phyloP scores from a whole-genome alignment of 2,113 vertebrate genomes.

The Pagrus major region DNA sequence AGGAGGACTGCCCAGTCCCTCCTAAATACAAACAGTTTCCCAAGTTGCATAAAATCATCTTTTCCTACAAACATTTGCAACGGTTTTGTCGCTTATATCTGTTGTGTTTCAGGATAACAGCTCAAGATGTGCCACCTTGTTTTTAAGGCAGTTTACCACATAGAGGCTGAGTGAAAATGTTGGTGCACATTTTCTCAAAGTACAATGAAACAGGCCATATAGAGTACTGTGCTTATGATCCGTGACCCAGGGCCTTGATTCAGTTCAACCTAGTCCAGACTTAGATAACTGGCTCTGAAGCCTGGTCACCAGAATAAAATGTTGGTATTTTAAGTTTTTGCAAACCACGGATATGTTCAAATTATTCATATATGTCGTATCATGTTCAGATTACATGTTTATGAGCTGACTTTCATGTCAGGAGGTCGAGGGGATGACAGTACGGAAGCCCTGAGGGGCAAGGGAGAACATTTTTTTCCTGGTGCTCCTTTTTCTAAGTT shows the following conservation, averaged over 20 bases:
- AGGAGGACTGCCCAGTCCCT: neutral
- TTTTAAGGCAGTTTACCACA: neutral
- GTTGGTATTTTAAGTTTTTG: too few species aligned
- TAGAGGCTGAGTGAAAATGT: neutral
- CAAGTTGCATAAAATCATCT: neutral
- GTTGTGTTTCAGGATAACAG: neutral
- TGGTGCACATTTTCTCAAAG: neutral
- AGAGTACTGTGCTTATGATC: neutral
- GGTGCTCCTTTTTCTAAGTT: too few species aligned
- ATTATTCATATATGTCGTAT: too few species aligned
- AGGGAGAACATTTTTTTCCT: too few species aligned
- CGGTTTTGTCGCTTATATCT: neutral
- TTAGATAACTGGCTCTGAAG: neutral
- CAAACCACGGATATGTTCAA: too few species aligned
- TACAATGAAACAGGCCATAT: neutral
- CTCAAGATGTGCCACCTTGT: neutral
- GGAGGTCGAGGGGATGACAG: too few species aligned
- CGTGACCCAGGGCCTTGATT: neutral
- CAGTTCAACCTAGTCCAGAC: neutral
- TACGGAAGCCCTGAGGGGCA: too few species aligned
- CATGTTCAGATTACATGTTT: too few species aligned
- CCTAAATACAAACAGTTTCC: neutral
- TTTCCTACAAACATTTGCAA: conserved; percentile 5
- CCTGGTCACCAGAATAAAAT: too few species aligned
- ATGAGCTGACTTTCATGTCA: too few species aligned